Evolutionary conservation across 2,888 invertebrate genomes (phyloP).

Genomic region (Mythimna pallens): DNA sequence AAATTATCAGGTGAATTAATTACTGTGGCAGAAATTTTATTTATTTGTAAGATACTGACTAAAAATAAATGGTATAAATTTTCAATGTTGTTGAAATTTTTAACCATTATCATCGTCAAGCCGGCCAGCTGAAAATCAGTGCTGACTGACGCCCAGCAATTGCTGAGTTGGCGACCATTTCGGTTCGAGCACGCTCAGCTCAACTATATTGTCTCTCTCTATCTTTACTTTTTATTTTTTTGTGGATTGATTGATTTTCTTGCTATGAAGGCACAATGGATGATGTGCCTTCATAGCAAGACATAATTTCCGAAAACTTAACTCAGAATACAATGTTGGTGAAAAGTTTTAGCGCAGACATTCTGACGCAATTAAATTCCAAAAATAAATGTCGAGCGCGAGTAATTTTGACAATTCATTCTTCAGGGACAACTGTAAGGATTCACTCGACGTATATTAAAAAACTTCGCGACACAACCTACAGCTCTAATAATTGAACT

Average conservation of each 20-base stretch:
- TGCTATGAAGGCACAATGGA: no score
- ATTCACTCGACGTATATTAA: constrained; percentile 53
- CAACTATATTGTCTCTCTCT: no score
- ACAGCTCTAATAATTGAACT: constrained; percentile 36
- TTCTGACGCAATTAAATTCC: constrained; percentile 38
- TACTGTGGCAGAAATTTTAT: background rate
- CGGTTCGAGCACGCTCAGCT: no score
- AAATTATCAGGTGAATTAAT: background rate
- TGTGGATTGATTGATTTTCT: no score
- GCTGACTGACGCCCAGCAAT: no score
- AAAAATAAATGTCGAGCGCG: constrained; percentile 37
- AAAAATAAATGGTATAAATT: background rate
- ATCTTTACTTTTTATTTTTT: no score
- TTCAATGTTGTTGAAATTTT: background rate
- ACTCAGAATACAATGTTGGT: constrained; percentile 7
- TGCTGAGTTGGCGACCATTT: no score
- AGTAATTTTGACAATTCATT: constrained; percentile 30
- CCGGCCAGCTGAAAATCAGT: no score
- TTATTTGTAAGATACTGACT: background rate
- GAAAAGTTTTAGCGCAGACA: constrained; percentile 27
- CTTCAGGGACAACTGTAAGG: constrained; percentile 25
- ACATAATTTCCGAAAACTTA: background rate
- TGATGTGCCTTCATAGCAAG: background rate
- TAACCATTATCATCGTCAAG: background rate
- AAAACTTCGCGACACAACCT: constrained; percentile 44